These are phyloP conservation scores for Drosophila ambigua DNA, from an alignment of 1,140 invertebrate genomes.

Conservation along the genomic window DNA sequence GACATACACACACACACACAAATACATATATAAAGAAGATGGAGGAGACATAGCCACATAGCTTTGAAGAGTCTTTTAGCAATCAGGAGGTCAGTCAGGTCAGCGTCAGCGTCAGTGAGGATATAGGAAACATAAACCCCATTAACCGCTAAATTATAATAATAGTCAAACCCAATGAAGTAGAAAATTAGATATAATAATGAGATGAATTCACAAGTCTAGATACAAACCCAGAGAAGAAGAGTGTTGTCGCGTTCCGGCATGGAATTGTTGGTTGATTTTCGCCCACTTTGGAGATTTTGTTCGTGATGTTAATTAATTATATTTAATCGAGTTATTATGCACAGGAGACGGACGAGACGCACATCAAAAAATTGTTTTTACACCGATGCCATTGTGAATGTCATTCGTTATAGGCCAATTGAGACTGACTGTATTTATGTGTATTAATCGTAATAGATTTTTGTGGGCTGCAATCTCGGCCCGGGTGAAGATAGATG, in stretches of 20 bases:
- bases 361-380: conserved; percentile 74
- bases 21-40: background rate
- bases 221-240: no score
- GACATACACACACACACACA: conserved; percentile 2
- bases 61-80: no score
- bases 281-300: conserved; percentile 6
- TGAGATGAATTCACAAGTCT: no score
- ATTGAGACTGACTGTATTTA: conserved; percentile 82
- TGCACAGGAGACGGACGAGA: conserved; percentile 11
- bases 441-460: conserved; percentile 67
- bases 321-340: conserved; percentile 34
- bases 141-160: no score
- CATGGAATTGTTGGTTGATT: conserved; percentile 26
- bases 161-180: no score
- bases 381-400: conserved; percentile 75
- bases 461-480: background rate
- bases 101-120: no score
- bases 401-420: conserved; percentile 78
- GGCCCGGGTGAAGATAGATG: conserved; percentile 19
- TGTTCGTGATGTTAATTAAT: conserved; percentile 12
- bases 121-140: no score
- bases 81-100: no score
- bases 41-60: background rate
- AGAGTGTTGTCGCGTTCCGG: no score
- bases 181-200: no score